Evolutionary conservation across 2,797 vertebrate genomes (phyloP).

Genomic region (Coranthus polyacanthus): DNA sequence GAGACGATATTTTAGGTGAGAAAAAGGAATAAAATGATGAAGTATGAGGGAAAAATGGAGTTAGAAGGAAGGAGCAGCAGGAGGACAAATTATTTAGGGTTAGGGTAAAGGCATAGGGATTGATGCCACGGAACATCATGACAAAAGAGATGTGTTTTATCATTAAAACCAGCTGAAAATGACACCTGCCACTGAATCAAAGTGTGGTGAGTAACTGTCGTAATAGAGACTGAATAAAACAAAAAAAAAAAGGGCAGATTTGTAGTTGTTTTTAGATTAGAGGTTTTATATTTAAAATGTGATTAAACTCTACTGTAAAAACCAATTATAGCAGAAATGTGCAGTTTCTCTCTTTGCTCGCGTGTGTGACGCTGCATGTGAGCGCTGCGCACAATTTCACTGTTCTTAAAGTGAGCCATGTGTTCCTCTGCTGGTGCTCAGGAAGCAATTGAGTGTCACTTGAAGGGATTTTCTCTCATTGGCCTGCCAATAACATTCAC

Average conservation of each 20-base stretch:
- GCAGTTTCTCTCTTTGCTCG: constrained; percentile 5
- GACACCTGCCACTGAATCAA: neutral
- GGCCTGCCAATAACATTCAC: constrained; percentile 54
- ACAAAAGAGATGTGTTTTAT: neutral
- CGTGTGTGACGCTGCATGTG: neutral
- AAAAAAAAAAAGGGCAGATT: neutral
- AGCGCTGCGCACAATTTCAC: constrained; percentile 17
- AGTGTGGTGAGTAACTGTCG: neutral
- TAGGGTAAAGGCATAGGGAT: constrained; percentile 1
- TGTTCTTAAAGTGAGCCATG: constrained; percentile 13
- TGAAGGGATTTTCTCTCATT: constrained; percentile 57
- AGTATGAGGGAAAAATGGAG: neutral
- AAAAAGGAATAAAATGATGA: constrained; percentile 7
- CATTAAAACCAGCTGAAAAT: neutral
- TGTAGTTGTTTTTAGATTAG: no score
- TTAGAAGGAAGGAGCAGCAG: neutral
- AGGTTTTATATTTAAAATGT: neutral
- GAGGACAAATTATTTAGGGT: constrained; percentile 37
- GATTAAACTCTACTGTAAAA: neutral
- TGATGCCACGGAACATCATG: constrained; percentile 14
- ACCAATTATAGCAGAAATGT: constrained; percentile 12
- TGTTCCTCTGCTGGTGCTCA: constrained; percentile 32
- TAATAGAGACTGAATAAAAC: no score
- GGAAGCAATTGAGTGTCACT: constrained; percentile 45
- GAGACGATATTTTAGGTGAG: constrained; percentile 8